These are phyloP conservation scores for Rhinopomastus cyanomelas DNA, from an alignment of 2,113 vertebrate species.

Conservation along the genomic window DNA sequence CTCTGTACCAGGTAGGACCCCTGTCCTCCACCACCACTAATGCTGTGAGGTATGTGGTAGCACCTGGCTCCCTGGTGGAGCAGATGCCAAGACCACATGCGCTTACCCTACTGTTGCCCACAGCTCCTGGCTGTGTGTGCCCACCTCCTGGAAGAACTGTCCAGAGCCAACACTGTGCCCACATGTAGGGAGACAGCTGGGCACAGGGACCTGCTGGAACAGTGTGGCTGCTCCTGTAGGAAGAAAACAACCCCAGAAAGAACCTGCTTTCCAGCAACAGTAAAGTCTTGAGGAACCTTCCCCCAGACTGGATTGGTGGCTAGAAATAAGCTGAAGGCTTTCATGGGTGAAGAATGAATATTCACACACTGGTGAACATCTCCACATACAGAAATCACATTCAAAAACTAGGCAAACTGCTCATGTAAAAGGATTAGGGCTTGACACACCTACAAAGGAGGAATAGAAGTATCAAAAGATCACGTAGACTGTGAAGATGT, in stretches of 20 bases:
- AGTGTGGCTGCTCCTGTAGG: accelerated
- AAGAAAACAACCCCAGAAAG: neutral
- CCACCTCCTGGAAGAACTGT: neutral
- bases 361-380: too few relatives aligned
- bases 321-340: neutral
- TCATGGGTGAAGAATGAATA: neutral
- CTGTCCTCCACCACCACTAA: neutral
- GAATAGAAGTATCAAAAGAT: too few relatives aligned
- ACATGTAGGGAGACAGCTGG: accelerated
- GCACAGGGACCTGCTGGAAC: neutral
- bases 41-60: neutral
- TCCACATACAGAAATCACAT: too few relatives aligned
- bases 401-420: too few relatives aligned
- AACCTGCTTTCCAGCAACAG: neutral
- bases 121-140: neutral
- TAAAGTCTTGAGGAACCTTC: neutral
- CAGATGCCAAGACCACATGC: neutral
- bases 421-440: too few relatives aligned
- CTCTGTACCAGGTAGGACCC: neutral
- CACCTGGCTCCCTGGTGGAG: neutral
- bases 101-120: neutral
- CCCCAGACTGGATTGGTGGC: neutral
- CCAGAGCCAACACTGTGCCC: neutral
- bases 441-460: too few relatives aligned
- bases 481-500: too few relatives aligned